These are phyloP conservation scores for Furcifer pardalis DNA, from an alignment of 2,797 vertebrate genomes.

Conservation along the genomic window DNA sequence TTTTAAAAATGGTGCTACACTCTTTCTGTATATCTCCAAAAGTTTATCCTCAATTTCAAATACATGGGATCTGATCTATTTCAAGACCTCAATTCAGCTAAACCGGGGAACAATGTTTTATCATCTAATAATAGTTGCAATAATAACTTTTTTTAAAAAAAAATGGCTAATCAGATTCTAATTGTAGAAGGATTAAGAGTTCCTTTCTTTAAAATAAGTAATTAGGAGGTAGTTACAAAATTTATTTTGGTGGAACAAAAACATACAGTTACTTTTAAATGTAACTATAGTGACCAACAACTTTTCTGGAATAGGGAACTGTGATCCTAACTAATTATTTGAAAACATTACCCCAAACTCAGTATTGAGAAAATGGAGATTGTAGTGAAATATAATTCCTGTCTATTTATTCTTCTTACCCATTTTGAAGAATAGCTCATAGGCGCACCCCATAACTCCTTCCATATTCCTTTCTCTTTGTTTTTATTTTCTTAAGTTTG, in stretches of 20 bases:
- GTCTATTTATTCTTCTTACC: conserved; percentile 14
- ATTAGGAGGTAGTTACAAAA: neutral
- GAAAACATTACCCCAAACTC: neutral
- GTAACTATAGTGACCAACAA: too few species aligned
- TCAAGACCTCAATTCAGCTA: too few species aligned
- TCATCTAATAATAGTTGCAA: too few species aligned
- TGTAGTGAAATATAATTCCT: conserved; percentile 14
- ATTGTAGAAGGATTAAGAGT: too few species aligned
- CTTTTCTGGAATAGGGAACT: neutral
- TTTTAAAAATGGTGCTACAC: neutral
- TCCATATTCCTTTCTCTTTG: conserved; percentile 32
- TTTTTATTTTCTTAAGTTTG: conserved; percentile 37
- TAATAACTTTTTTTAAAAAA: too few species aligned
- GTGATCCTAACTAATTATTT: neutral
- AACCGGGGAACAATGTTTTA: too few species aligned
- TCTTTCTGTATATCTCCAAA: neutral
- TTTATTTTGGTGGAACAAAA: neutral
- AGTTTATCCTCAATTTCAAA: neutral
- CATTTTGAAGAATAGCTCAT: conserved; percentile 13
- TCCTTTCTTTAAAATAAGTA: neutral
- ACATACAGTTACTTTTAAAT: neutral
- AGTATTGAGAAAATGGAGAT: neutral
- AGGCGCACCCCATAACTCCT: neutral
- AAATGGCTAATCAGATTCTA: too few species aligned
- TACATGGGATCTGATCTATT: too few species aligned